A percentile compares a stretch with the other conserved stretches of the same genome.
Conservation (phyloP, 2,113 vertebrate species). For the Pangasianodon gigas region DNA sequence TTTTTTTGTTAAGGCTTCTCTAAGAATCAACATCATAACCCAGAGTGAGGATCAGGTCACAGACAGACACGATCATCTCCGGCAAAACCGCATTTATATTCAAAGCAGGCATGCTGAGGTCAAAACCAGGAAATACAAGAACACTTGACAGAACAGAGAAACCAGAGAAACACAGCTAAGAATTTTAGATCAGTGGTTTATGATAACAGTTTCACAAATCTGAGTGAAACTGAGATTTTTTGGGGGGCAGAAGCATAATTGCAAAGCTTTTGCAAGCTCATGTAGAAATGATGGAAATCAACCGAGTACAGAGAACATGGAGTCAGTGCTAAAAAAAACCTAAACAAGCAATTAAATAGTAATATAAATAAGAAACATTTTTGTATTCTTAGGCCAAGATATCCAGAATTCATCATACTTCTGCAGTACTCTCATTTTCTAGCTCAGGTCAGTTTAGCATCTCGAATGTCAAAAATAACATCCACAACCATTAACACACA, state of each 20-base stretch:
- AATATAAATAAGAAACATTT: background rate
- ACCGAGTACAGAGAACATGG: background rate
- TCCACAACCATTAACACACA: background rate
- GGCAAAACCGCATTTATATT: background rate
- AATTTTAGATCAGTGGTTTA: conserved; percentile 5
- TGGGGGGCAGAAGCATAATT: background rate
- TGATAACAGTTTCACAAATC: background rate
- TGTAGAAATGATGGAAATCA: background rate
- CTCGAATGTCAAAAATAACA: background rate
- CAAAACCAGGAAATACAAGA: background rate
- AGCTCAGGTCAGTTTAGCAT: background rate
- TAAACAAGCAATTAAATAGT: background rate
- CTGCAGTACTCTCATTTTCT: background rate
- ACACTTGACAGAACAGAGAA: background rate
- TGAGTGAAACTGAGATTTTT: background rate
- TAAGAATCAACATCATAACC: background rate
- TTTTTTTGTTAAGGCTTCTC: background rate
- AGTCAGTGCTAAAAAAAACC: background rate
- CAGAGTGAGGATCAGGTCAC: background rate
- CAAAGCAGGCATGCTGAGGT: background rate
- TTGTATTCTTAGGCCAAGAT: background rate
- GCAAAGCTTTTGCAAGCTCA: background rate
- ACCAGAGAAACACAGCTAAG: background rate
- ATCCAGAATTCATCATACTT: background rate
- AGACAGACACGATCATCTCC: background rate